Evolutionary conservation across 2,113 vertebrate genomes (phyloP).

Genomic region (Nerophis lumbriciformis): DNA sequence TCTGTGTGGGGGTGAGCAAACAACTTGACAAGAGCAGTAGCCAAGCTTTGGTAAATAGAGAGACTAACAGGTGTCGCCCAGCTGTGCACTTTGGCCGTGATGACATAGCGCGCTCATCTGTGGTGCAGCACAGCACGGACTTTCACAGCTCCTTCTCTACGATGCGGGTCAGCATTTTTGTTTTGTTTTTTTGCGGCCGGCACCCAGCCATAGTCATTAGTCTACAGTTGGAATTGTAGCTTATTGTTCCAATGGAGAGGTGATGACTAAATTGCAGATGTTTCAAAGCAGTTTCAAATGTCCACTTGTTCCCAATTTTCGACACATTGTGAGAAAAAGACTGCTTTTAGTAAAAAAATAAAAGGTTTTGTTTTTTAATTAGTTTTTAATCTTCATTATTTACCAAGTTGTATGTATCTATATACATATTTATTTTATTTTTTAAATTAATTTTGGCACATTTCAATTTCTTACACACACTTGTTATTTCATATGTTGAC

Average conservation of each 20-base stretch:
- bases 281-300: not conserved
- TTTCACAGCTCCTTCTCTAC: conserved; percentile 65
- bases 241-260: not conserved
- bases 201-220: conserved; percentile 35
- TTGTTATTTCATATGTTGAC: no score
- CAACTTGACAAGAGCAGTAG: conserved; percentile 25
- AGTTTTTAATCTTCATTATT: no score
- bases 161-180: conserved; percentile 61
- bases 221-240: not conserved
- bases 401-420: no score
- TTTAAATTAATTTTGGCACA: no score
- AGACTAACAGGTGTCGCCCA: conserved; percentile 60
- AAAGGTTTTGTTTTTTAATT: no score
- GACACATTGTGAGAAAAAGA: no score
- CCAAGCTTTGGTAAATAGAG: conserved; percentile 35
- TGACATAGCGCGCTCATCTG: conserved; percentile 44
- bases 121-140: conserved; percentile 52
- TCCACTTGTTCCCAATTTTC: no score
- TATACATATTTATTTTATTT: no score
- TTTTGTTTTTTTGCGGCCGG: conserved; percentile 17
- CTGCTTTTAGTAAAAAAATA: no score
- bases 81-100: conserved; percentile 57
- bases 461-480: no score
- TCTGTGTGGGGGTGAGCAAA: conserved; percentile 24
- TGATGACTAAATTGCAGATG: not conserved